Conservation (phyloP, 2,797 vertebrate genomes). For the Amblyopsis hoosieri region DNA sequence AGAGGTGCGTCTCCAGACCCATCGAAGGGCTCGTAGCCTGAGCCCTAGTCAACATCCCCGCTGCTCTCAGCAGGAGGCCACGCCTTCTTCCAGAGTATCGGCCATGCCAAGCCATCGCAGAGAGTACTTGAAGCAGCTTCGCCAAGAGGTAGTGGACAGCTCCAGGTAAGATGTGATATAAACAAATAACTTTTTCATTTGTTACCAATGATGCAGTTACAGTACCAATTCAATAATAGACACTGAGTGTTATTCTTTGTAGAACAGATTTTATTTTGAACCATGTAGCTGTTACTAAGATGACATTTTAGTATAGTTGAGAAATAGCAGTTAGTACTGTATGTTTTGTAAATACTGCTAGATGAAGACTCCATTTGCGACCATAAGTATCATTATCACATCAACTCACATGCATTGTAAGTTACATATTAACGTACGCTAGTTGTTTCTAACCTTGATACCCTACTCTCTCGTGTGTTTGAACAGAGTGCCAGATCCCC, state of each 20-base stretch:
- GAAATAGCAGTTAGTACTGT: too few species aligned
- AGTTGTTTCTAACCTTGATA: too few species aligned
- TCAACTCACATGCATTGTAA: neutral
- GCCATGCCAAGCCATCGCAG: constrained; percentile 76
- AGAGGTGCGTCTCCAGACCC: constrained; percentile 80
- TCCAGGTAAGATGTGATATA: constrained; percentile 76
- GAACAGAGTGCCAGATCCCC: constrained; percentile 73
- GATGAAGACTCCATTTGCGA: too few species aligned
- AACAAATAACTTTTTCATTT: too few species aligned
- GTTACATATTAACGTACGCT: neutral
- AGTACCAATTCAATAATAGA: too few species aligned
- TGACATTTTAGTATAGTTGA: too few species aligned
- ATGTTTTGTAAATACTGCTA: too few species aligned
- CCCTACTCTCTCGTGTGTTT: neutral
- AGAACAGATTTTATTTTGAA: too few species aligned
- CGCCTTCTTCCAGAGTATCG: constrained; percentile 43
- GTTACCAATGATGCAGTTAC: too few species aligned
- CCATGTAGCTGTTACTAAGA: too few species aligned
- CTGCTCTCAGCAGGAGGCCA: constrained; percentile 41
- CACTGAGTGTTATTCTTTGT: too few species aligned
- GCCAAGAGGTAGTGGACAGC: constrained; percentile 82
- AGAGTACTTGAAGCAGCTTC: constrained; percentile 84
- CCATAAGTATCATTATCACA: neutral
- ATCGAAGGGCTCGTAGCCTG: constrained; percentile 82
- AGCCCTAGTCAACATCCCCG: constrained; percentile 84